A percentile compares a stretch with the other conserved stretches of the same genome.
phyloP scores from a whole-genome alignment of 2,888 invertebrate genomes.

The Linnaemya vulpina region DNA sequence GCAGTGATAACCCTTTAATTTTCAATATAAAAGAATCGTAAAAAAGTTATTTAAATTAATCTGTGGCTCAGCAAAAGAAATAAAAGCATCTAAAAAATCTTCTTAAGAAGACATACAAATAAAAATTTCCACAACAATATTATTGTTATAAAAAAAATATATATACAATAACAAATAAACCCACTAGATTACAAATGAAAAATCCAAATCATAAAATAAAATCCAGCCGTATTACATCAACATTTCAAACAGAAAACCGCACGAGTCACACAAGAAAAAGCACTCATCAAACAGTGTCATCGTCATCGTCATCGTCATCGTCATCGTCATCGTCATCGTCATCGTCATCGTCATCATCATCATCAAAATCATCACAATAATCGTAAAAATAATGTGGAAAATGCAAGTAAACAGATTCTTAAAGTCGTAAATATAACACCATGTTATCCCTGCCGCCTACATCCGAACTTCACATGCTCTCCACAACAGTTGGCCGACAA shows the following conservation, averaged over 20 bases:
- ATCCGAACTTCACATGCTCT: slow-evolving; percentile 12
- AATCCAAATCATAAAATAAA: slow-evolving; percentile 53
- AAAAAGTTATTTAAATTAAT: slow-evolving; percentile 65
- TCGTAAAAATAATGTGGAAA: slow-evolving; percentile 73
- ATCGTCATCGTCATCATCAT: slow-evolving; percentile 44
- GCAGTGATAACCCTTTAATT: slow-evolving; percentile 38
- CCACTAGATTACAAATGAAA: slow-evolving; percentile 58
- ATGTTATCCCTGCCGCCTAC: slow-evolving; percentile 62
- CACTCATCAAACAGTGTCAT: slow-evolving; percentile 71
- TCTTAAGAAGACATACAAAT: slow-evolving; percentile 61
- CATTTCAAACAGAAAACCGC: slow-evolving; percentile 36
- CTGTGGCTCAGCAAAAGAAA: slow-evolving; percentile 18
- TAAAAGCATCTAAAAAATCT: slow-evolving; percentile 13
- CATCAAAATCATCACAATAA: slow-evolving; percentile 69
- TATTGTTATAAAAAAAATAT: slow-evolving; percentile 57
- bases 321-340: slow-evolving; percentile 63
- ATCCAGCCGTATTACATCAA: slow-evolving; percentile 56
- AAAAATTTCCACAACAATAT: slow-evolving; percentile 53
- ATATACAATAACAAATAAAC: slow-evolving; percentile 50
- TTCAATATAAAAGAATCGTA: slow-evolving; percentile 40
- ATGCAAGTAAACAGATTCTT: slow-evolving; percentile 68
- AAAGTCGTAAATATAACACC: slow-evolving; percentile 71
- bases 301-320: too few relatives aligned
- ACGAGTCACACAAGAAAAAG: background rate
- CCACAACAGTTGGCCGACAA: slow-evolving; percentile 50